Percentiles rank a stretch among this genome's conserved stretches.
Conservation (phyloP, 64 coral and sea anemone species). For the Montipora capricornis region DNA sequence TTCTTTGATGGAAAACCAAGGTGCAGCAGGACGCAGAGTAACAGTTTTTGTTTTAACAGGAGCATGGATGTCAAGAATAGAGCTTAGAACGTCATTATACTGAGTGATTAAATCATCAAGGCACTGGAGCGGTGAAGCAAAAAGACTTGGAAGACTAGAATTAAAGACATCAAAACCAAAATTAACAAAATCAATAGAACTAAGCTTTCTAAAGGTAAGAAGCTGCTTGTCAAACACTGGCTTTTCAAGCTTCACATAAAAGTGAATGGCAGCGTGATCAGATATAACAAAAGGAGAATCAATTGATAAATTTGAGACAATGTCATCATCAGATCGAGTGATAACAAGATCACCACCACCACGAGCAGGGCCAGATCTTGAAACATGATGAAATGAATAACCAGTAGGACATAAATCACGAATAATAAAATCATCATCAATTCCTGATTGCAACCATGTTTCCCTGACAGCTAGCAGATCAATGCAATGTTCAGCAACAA, state of each 20-base stretch:
- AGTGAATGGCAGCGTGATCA: neutral
- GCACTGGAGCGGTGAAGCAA: neutral
- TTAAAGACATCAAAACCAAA: constrained; percentile 38
- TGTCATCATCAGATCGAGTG: constrained; percentile 8
- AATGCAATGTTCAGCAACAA: no score
- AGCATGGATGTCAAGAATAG: neutral
- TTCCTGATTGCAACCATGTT: no score
- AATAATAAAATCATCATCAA: no score
- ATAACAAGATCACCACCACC: constrained; percentile 21
- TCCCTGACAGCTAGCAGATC: no score
- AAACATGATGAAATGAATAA: no score
- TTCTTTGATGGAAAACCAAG: no score
- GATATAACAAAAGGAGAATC: no score
- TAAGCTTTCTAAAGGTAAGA: constrained; percentile 27
- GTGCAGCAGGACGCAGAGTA: constrained; percentile 13
- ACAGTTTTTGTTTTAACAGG: constrained; percentile 1
- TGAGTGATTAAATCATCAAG: constrained; percentile 19
- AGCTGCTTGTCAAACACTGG: constrained; percentile 29
- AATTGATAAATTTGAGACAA: neutral
- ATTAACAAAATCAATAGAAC: neutral
- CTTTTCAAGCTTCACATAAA: constrained; percentile 29
- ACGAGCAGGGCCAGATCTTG: no score
- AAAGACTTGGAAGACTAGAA: constrained; percentile 23
- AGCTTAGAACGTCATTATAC: constrained; percentile 2
- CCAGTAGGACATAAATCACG: no score